These are phyloP conservation scores for Ariopsis seemanni DNA, from an alignment of 2,113 vertebrate species.

Conservation along the genomic window DNA sequence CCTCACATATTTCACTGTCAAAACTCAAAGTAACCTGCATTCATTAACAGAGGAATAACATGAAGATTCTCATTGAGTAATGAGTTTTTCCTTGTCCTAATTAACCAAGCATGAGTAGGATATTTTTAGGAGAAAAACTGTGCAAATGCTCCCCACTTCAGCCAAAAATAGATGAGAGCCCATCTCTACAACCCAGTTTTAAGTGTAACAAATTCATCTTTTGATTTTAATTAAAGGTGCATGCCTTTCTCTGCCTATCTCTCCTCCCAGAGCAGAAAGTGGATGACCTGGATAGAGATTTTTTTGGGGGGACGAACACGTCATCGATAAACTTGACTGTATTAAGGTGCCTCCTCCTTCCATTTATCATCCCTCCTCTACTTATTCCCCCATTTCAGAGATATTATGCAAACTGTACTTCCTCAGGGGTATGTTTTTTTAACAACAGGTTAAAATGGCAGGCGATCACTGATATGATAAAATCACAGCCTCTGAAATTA, in stretches of 20 bases:
- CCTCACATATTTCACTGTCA: constrained; percentile 76
- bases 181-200: constrained; percentile 79
- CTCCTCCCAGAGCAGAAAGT: constrained; percentile 30
- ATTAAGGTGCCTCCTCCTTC: constrained; percentile 8
- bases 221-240: constrained; percentile 80
- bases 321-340: background rate
- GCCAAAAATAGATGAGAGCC: constrained; percentile 74
- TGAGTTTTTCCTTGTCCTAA: constrained; percentile 83
- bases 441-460: background rate
- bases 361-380: constrained; percentile 28
- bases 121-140: constrained; percentile 71
- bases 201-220: constrained; percentile 77
- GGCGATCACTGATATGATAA: background rate
- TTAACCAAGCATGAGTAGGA: constrained; percentile 72
- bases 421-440: background rate
- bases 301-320: background rate
- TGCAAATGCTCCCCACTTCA: constrained; percentile 68
- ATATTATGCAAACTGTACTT: constrained; percentile 7
- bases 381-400: background rate
- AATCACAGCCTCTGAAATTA: background rate
- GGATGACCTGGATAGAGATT: constrained; percentile 54
- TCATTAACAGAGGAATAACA: constrained; percentile 74
- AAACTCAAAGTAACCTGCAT: constrained; percentile 70
- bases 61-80: constrained; percentile 79
- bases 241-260: constrained; percentile 38